phyloP scores from a whole-genome alignment of 2,888 invertebrate genomes.

The Sclerodermus sp. region DNA sequence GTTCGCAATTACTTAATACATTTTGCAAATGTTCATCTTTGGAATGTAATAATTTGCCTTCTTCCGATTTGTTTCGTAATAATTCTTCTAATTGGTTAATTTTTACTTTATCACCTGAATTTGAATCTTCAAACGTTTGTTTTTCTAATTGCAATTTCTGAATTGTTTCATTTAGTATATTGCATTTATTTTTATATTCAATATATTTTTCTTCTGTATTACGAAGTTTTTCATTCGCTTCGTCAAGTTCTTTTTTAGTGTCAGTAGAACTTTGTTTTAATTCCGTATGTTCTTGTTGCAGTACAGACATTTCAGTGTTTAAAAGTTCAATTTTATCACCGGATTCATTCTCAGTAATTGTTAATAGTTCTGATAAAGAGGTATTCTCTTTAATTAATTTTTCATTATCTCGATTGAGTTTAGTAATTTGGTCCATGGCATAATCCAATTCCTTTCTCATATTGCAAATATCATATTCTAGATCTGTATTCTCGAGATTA shows the following conservation, averaged over 20 bases:
- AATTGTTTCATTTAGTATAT: conserved; percentile 7
- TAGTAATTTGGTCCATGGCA: conserved; percentile 40
- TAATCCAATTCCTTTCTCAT: conserved; percentile 62
- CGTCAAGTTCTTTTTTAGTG: conserved; percentile 37
- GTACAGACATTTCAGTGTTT: conserved; percentile 44
- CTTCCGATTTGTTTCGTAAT: conserved; percentile 13
- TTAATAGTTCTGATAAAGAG: conserved; percentile 44
- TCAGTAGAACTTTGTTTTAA: conserved; percentile 29
- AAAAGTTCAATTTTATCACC: conserved; percentile 47
- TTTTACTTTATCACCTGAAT: conserved; percentile 16
- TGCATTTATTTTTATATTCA: conserved; percentile 13
- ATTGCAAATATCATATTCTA: conserved; percentile 65
- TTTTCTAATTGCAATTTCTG: conserved; percentile 17
- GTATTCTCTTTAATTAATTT: conserved; percentile 38
- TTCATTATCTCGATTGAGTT: conserved; percentile 36
- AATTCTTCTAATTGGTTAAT: not conserved
- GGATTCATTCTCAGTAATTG: conserved; percentile 43
- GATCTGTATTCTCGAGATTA: conserved; percentile 62
- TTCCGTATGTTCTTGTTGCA: conserved; percentile 44
- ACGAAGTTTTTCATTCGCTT: conserved; percentile 46
- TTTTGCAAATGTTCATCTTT: not conserved
- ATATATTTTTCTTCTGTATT: conserved; percentile 27
- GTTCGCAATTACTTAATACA: conserved; percentile 3
- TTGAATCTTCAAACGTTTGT: too few species aligned
- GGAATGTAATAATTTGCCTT: conserved; percentile 1